These are phyloP conservation scores for Actinia tenebrosa DNA, from an alignment of 64 coral and sea anemone species.

Conservation along the genomic window DNA sequence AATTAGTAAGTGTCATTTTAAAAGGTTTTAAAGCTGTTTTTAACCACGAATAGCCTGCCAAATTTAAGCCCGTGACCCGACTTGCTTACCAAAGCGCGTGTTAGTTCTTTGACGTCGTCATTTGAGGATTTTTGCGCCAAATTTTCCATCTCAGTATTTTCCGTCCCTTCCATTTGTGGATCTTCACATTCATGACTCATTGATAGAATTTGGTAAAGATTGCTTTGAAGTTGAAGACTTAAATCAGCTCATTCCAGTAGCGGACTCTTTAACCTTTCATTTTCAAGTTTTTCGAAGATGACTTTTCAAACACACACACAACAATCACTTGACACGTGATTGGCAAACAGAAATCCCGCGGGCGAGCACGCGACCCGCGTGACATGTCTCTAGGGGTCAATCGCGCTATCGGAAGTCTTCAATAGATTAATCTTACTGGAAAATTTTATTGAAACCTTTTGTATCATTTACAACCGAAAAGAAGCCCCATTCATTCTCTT, in stretches of 20 bases:
- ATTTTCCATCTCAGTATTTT: neutral
- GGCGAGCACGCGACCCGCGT: neutral
- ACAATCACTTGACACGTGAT: conserved; percentile 18
- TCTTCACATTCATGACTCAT: conserved; percentile 11
- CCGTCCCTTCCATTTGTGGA: neutral
- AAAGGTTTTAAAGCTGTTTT: neutral
- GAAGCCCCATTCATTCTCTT: neutral
- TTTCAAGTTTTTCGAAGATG: conserved; percentile 3
- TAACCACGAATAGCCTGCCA: neutral
- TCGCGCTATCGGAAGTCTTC: neutral
- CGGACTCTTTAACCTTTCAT: neutral
- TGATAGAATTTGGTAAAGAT: neutral
- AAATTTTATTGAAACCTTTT: neutral
- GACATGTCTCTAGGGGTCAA: neutral
- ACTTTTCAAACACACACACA: conserved; percentile 12
- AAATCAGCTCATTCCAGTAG: neutral
- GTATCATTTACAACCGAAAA: neutral
- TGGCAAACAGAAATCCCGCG: neutral
- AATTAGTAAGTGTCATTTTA: conserved; percentile 1
- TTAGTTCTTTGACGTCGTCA: conserved; percentile 13
- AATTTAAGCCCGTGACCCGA: neutral
- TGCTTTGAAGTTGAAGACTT: neutral
- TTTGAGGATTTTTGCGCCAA: neutral
- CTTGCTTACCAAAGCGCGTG: conserved; percentile 15
- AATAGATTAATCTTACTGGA: neutral